Percentiles rank a stretch among this genome's conserved stretches.
phyloP scores from a whole-genome alignment of 1,140 invertebrate species.

The Probaryconus sp. region DNA sequence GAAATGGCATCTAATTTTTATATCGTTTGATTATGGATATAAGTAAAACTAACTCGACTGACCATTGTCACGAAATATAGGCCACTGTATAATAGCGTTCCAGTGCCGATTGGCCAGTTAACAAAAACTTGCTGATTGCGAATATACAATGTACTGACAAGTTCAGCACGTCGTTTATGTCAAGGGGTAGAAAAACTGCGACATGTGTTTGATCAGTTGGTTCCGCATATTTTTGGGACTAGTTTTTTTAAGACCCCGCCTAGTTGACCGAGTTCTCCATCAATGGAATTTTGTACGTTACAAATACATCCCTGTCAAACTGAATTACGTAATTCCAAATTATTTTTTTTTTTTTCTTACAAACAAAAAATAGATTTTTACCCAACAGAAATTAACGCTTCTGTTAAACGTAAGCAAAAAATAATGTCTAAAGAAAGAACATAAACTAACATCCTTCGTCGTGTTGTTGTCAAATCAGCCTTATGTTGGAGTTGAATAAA shows the following conservation, averaged over 20 bases:
- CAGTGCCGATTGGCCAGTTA: slow-evolving; percentile 7
- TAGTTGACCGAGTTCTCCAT: slow-evolving; percentile 35
- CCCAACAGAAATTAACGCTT: too few species aligned
- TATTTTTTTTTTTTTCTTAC: too few species aligned
- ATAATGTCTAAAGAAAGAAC: not conserved
- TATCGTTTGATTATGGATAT: too few species aligned
- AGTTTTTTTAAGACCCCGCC: slow-evolving; percentile 62
- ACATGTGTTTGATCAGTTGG: slow-evolving; percentile 59
- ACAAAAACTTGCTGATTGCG: slow-evolving; percentile 22
- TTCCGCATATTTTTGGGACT: slow-evolving; percentile 68
- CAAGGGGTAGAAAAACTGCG: slow-evolving; percentile 32
- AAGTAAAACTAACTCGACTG: too few species aligned
- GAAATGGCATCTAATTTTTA: too few species aligned
- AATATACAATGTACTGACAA: slow-evolving; percentile 1
- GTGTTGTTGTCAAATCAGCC: slow-evolving; percentile 1
- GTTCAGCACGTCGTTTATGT: not conserved
- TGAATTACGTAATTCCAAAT: too few species aligned
- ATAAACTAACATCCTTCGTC: too few species aligned
- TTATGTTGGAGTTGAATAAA: not conserved
- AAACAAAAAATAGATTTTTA: too few species aligned
- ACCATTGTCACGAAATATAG: slow-evolving; percentile 13
- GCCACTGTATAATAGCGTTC: slow-evolving; percentile 20
- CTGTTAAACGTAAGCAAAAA: too few species aligned
- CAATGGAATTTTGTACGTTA: too few species aligned
- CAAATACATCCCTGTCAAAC: slow-evolving; percentile 62